Evolutionary conservation across 2,113 vertebrate species (phyloP).

Genomic region (Vidua macroura): DNA sequence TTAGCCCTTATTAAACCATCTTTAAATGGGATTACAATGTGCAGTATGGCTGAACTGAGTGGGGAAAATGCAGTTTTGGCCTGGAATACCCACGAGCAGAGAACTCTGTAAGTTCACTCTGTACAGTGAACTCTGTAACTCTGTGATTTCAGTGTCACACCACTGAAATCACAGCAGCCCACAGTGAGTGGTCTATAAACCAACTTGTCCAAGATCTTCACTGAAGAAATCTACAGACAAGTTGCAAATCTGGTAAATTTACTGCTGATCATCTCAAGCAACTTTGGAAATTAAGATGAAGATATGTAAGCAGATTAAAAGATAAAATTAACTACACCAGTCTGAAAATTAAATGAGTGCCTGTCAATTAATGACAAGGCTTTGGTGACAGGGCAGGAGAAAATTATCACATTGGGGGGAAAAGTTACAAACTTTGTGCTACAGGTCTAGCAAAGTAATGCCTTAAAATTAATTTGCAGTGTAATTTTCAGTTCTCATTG

Average conservation of each 20-base stretch:
- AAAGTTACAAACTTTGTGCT: background rate
- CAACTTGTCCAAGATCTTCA: background rate
- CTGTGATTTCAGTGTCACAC: background rate
- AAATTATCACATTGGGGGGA: background rate
- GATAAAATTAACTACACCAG: background rate
- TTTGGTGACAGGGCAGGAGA: background rate
- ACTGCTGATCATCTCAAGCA: background rate
- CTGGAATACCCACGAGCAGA: background rate
- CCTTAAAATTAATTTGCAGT: background rate
- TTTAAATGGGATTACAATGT: background rate
- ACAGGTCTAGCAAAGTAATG: background rate
- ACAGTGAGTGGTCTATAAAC: background rate
- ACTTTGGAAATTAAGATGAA: background rate
- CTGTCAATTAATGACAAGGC: background rate
- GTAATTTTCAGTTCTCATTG: background rate
- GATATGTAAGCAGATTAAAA: background rate
- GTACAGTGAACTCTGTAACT: too few relatives aligned
- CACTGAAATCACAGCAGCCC: background rate
- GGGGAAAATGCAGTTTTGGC: background rate
- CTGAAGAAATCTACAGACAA: background rate
- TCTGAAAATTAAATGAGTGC: background rate
- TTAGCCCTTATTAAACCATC: background rate
- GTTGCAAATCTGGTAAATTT: background rate
- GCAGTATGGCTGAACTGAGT: background rate
- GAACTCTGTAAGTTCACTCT: background rate